A percentile compares a stretch with the other conserved stretches of the same genome.
Evolutionary conservation across 2,113 vertebrate species (phyloP).

Genomic region (Ginglymostoma cirratum): DNA sequence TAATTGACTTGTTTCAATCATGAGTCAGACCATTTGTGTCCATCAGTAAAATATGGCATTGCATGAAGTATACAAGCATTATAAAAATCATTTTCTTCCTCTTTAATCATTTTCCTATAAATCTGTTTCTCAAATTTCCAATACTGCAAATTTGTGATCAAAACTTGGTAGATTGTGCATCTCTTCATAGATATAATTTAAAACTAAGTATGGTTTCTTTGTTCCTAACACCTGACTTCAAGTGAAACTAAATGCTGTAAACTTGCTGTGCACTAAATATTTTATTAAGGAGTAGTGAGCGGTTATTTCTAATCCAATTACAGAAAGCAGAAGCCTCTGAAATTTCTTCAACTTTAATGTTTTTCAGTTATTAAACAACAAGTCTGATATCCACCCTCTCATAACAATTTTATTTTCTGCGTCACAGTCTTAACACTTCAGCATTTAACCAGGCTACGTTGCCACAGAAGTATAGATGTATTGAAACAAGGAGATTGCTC

Average conservation of each 20-base stretch:
- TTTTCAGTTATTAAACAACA: background rate
- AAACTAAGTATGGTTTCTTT: background rate
- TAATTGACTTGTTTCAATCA: background rate
- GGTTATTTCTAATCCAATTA: background rate
- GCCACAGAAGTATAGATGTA: background rate
- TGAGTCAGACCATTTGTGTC: background rate
- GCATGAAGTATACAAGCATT: background rate
- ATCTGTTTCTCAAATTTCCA: background rate
- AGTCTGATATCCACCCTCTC: background rate
- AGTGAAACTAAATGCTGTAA: background rate
- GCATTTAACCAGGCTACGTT: background rate
- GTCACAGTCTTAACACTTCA: background rate
- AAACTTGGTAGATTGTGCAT: background rate
- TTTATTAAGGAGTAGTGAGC: background rate
- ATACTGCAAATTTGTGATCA: background rate
- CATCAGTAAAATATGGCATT: background rate
- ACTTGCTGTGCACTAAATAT: background rate
- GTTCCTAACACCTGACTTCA: background rate
- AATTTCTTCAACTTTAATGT: background rate
- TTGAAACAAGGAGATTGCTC: too few species aligned
- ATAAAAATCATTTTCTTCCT: too few species aligned
- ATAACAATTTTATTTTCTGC: too few species aligned
- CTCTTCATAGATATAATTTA: background rate
- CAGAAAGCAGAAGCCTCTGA: too few species aligned
- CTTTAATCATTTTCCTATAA: too few species aligned